Conservation (phyloP, 2,888 invertebrate species). For the Harpagoxenus sublaevis region DNA sequence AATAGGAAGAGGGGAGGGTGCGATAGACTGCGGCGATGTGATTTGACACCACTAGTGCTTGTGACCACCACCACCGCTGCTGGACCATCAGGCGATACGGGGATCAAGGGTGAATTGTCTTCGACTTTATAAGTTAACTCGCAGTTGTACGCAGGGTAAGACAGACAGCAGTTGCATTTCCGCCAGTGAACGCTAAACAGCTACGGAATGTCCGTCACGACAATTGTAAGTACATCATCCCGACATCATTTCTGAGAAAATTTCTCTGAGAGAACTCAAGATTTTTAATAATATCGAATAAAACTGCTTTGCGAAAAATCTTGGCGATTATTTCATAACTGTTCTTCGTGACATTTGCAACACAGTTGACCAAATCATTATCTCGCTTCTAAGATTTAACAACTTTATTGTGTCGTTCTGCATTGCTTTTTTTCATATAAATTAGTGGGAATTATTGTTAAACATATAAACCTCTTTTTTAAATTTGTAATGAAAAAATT, state of each 20-base stretch:
- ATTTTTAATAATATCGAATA: not conserved
- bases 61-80: conserved; percentile 16
- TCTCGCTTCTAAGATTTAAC: not conserved
- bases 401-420: not conserved
- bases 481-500: not conserved
- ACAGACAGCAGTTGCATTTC: conserved; percentile 78
- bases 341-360: not conserved
- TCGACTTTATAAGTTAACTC: conserved; percentile 83
- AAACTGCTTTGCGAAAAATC: not conserved
- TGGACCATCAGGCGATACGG: conserved; percentile 61
- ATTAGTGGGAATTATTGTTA: not conserved
- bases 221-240: conserved; percentile 63
- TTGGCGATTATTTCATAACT: not conserved
- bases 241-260: not conserved
- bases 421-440: not conserved
- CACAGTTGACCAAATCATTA: not conserved
- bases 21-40: not conserved
- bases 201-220: conserved; percentile 65
- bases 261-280: conserved; percentile 8
- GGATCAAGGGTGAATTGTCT: conserved; percentile 82
- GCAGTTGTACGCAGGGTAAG: conserved; percentile 65
- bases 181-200: conserved; percentile 51
- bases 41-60: conserved; percentile 52
- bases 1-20: not conserved
- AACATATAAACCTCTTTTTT: not conserved